phyloP scores from a whole-genome alignment of 2,888 invertebrate genomes.

The Epinotia nisella region DNA sequence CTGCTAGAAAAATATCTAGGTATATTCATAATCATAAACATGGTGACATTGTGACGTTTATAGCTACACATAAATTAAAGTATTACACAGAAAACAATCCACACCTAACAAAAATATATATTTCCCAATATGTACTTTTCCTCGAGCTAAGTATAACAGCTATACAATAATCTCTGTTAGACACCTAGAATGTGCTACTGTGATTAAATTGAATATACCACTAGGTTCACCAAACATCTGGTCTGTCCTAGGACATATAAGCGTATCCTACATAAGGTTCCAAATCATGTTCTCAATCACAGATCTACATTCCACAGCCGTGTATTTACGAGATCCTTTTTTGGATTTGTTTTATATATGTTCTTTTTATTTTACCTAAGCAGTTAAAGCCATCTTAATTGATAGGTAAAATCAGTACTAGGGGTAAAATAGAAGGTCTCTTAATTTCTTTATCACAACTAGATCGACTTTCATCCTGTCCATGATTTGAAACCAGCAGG shows the following conservation, averaged over 20 bases:
- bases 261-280: constrained; percentile 14
- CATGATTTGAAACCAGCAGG: constrained; percentile 29
- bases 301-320: not conserved
- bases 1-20: too few relatives aligned
- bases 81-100: constrained; percentile 59
- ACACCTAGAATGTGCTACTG: constrained; percentile 59
- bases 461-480: not conserved
- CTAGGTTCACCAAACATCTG: constrained; percentile 48
- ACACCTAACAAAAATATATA: constrained; percentile 78
- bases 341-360: not conserved
- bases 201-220: constrained; percentile 51
- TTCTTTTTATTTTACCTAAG: not conserved
- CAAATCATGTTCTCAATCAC: constrained; percentile 21
- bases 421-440: not conserved
- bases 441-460: not conserved
- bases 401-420: not conserved
- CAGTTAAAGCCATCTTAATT: not conserved
- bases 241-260: constrained; percentile 50
- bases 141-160: constrained; percentile 59
- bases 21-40: constrained; percentile 16
- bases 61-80: constrained; percentile 43
- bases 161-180: constrained; percentile 63
- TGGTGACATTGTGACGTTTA: constrained; percentile 40
- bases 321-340: not conserved
- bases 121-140: constrained; percentile 49